phyloP scores from a whole-genome alignment of 1,140 invertebrate genomes.

The Dinothrombium tinctorium region DNA sequence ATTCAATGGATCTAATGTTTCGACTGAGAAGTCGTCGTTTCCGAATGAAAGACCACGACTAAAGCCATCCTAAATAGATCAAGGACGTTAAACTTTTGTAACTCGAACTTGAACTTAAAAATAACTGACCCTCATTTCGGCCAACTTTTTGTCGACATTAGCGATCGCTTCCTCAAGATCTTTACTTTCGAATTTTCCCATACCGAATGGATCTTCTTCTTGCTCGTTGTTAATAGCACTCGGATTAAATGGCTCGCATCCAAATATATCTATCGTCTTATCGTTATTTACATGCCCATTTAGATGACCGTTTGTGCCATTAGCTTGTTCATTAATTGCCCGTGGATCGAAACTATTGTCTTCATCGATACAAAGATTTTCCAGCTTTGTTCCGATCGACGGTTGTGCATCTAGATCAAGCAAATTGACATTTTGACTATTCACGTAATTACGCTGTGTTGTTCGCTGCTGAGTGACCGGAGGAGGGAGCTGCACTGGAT shows the following conservation, averaged over 20 bases:
- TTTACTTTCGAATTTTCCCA: conserved; percentile 23
- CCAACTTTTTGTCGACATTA: conserved; percentile 14
- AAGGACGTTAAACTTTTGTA: background rate
- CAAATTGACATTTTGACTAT: conserved; percentile 13
- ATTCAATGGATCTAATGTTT: conserved; percentile 49
- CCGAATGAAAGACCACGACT: conserved; percentile 48
- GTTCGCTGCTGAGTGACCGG: background rate
- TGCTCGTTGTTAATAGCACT: conserved; percentile 19
- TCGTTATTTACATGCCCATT: background rate
- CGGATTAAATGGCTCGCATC: conserved; percentile 31
- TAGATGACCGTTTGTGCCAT: background rate
- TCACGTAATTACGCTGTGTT: conserved; percentile 12
- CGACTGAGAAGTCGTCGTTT: conserved; percentile 60
- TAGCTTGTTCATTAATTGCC: conserved; percentile 31
- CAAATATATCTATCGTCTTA: conserved; percentile 31
- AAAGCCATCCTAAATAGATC: conserved; percentile 43
- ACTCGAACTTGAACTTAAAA: background rate
- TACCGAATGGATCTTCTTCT: conserved; percentile 40
- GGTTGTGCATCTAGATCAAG: conserved; percentile 19
- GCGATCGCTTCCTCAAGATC: conserved; percentile 16
- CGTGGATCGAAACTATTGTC: conserved; percentile 47
- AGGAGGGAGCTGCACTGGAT: conserved; percentile 19
- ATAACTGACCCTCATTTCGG: conserved; percentile 16
- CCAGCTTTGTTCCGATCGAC: conserved; percentile 46
- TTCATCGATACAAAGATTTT: conserved; percentile 55